Conservation (phyloP, 2,797 vertebrate genomes). For the Melopsittacus undulatus region DNA sequence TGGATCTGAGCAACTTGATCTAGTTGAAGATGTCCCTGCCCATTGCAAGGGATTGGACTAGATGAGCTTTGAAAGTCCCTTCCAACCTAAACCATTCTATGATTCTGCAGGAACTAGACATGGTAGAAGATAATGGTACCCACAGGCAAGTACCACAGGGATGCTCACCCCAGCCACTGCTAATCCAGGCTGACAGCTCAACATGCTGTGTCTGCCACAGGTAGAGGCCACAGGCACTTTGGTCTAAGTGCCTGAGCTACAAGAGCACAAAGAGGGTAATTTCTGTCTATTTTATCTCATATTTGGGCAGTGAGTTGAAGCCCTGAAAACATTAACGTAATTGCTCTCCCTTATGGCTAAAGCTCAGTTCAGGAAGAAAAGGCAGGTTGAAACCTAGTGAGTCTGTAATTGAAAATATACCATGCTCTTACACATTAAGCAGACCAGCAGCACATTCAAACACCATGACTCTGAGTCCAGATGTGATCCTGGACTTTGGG, state of each 20-base stretch:
- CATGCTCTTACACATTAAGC: not conserved
- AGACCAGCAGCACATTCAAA: not conserved
- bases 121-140: fast-evolving
- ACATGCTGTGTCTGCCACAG: fast-evolving
- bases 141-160: not conserved
- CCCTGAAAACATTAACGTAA: not conserved
- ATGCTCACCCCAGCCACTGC: not conserved
- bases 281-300: not conserved
- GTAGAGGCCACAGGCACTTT: fast-evolving
- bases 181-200: not conserved
- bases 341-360: not conserved
- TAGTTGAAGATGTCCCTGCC: not conserved
- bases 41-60: not conserved
- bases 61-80: not conserved
- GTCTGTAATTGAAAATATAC: not conserved
- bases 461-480: not conserved
- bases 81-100: not conserved
- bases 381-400: not conserved
- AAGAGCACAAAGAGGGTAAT: not conserved
- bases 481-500: fast-evolving
- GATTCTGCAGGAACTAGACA: fast-evolving
- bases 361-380: not conserved
- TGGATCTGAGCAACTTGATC: fast-evolving
- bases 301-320: not conserved
- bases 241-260: not conserved